These are phyloP conservation scores for Mycogona germanica DNA, from an alignment of 2,888 invertebrate species.

Conservation along the genomic window DNA sequence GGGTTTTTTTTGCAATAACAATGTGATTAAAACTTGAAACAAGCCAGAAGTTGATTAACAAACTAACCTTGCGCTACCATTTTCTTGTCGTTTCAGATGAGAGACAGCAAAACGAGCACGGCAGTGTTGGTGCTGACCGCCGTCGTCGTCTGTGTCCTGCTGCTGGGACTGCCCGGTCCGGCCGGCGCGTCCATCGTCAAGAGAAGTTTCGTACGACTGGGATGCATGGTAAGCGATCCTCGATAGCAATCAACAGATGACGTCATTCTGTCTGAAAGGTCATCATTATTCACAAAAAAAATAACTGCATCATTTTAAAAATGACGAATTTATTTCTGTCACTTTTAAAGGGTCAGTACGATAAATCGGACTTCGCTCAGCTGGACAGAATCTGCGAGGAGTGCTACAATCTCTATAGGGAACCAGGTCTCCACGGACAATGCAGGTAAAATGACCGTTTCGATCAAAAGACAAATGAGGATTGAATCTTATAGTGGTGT, in stretches of 20 bases:
- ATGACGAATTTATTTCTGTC: too few species aligned
- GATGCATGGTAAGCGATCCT: too few species aligned
- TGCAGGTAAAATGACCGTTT: slow-evolving; percentile 19
- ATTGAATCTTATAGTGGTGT: too few species aligned
- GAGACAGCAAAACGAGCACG: not conserved
- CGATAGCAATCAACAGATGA: too few species aligned
- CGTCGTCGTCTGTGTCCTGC: not conserved
- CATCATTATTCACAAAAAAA: too few species aligned
- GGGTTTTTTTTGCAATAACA: too few species aligned
- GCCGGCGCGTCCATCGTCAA: slow-evolving; percentile 1
- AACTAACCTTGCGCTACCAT: too few species aligned
- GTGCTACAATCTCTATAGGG: slow-evolving; percentile 22
- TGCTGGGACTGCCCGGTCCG: not conserved
- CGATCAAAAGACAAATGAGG: too few species aligned
- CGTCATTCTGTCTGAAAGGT: too few species aligned
- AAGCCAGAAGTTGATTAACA: too few species aligned
- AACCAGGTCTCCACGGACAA: slow-evolving; percentile 17
- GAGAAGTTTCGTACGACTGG: slow-evolving; percentile 12
- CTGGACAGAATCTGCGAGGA: slow-evolving; percentile 22
- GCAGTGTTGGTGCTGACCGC: slow-evolving; percentile 6
- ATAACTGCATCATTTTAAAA: too few species aligned
- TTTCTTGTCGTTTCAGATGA: slow-evolving; percentile 3
- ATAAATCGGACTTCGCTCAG: slow-evolving; percentile 17
- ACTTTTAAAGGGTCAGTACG: slow-evolving; percentile 22
- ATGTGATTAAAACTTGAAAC: too few species aligned